phyloP scores from a whole-genome alignment of 2,888 invertebrate species.

The Byasa hedistus region DNA sequence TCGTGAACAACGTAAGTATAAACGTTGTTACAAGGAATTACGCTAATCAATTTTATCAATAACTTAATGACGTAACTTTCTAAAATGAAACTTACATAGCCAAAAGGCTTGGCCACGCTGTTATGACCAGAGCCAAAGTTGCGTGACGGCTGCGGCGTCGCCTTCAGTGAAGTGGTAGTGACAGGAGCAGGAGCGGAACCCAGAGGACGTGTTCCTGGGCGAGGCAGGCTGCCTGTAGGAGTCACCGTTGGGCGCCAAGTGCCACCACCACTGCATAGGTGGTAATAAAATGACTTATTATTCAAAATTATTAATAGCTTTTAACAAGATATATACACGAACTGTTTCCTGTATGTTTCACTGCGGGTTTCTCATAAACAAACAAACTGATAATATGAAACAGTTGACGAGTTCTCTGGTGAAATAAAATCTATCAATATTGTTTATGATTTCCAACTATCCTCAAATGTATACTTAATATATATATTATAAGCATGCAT shows the following conservation, averaged over 20 bases:
- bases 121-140: constrained; percentile 94
- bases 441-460: no score
- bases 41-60: neutral
- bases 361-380: no score
- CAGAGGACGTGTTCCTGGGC: constrained; percentile 75
- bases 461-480: no score
- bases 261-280: constrained; percentile 86
- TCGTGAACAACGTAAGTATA: no score
- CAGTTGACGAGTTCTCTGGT: no score
- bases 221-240: constrained; percentile 86
- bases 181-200: constrained; percentile 84
- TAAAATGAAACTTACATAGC: constrained; percentile 63
- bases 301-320: no score
- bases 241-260: constrained; percentile 96
- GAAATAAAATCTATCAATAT: no score
- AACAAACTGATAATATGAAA: no score
- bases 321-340: no score
- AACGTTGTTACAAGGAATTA: no score
- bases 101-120: constrained; percentile 91
- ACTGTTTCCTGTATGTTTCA: no score
- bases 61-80: neutral
- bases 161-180: constrained; percentile 92
- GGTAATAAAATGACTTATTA: neutral
- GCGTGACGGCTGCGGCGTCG: constrained; percentile 83
- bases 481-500: no score